Evolutionary conservation across 2,888 invertebrate species (phyloP).

Genomic region (Melanostoma scalare): DNA sequence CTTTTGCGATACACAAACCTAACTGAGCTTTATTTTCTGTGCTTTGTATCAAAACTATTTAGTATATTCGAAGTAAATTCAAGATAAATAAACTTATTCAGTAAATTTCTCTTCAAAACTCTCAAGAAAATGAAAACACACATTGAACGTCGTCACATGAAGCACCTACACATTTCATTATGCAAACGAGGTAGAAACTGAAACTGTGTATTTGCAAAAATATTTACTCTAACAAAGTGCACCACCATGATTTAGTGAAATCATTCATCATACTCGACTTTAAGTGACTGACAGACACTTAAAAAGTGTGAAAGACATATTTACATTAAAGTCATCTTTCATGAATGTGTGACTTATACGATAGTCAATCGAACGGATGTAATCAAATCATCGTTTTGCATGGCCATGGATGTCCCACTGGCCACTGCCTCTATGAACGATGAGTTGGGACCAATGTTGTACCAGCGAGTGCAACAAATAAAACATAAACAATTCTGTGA

Average conservation of each 20-base stretch:
- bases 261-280: slow-evolving; percentile 55
- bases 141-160: no score
- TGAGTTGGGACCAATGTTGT: not conserved
- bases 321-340: slow-evolving; percentile 55
- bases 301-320: slow-evolving; percentile 42
- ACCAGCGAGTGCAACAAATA: not conserved
- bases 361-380: slow-evolving; percentile 14
- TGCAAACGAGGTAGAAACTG: no score
- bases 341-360: slow-evolving; percentile 40
- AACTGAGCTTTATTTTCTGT: no score
- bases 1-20: no score
- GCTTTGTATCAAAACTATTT: no score
- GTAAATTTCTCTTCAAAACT: no score
- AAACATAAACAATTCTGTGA: slow-evolving; percentile 3
- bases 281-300: slow-evolving; percentile 49
- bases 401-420: not conserved
- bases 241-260: slow-evolving; percentile 28
- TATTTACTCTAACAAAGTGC: not conserved
- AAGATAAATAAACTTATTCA: no score
- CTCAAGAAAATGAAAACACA: no score
- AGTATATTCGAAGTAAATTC: no score
- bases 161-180: no score
- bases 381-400: slow-evolving; percentile 48
- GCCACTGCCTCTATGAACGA: not conserved
- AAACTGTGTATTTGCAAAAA: not conserved